These are phyloP conservation scores for Trichechus manatus DNA, from an alignment of 2,113 vertebrate species.

Conservation along the genomic window DNA sequence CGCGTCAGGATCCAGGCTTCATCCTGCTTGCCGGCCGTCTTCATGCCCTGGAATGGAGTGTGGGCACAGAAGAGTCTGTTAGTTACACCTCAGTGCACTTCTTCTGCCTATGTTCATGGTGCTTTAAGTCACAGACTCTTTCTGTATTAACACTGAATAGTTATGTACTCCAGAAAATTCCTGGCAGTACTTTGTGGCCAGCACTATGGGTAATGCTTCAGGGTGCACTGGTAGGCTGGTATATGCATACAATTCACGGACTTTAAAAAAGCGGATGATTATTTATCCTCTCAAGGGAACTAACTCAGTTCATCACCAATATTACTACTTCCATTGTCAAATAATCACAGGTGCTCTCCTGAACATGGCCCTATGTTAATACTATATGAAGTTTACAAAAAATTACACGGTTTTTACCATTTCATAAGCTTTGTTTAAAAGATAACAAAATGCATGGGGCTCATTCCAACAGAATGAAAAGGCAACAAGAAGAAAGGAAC, in stretches of 20 bases:
- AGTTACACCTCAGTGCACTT: conserved; percentile 5
- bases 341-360: not conserved
- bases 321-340: not conserved
- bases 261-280: not conserved
- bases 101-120: conserved; percentile 37
- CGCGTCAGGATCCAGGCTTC: conserved; percentile 98
- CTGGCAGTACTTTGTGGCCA: not conserved
- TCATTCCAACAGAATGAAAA: not conserved
- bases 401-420: not conserved
- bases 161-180: accelerated
- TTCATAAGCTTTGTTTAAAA: not conserved
- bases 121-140: not conserved
- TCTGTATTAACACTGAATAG: accelerated
- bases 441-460: not conserved
- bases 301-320: not conserved
- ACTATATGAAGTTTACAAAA: not conserved
- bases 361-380: not conserved
- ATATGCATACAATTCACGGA: not conserved
- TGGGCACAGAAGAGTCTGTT: conserved; percentile 63
- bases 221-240: not conserved
- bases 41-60: conserved; percentile 90
- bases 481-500: not conserved
- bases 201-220: not conserved
- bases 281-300: not conserved
- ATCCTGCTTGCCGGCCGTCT: conserved; percentile 95